Evolutionary conservation across 2,888 invertebrate genomes (phyloP).

Genomic region (Drosophila borborema): DNA sequence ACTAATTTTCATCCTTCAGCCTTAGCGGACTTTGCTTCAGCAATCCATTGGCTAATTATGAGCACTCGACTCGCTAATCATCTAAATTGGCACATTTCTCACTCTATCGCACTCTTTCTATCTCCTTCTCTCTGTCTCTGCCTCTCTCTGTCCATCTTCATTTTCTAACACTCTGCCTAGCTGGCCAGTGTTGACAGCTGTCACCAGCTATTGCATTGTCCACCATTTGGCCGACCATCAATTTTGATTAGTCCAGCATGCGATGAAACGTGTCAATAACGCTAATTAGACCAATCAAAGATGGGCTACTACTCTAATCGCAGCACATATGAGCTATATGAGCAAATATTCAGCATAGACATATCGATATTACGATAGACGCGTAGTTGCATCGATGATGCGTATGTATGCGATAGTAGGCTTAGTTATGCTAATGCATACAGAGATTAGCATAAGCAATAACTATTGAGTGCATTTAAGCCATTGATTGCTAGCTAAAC

Average conservation of each 20-base stretch:
- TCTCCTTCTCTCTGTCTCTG: background rate
- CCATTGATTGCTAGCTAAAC: background rate
- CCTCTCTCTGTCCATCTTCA: background rate
- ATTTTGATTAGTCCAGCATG: conserved; percentile 66
- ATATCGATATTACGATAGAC: conserved; percentile 6
- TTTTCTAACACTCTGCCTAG: conserved; percentile 3
- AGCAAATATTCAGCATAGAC: background rate
- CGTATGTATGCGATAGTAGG: too few relatives aligned
- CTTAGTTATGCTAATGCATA: too few relatives aligned
- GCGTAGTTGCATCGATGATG: too few relatives aligned
- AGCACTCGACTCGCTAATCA: conserved; percentile 57
- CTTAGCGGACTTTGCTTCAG: background rate
- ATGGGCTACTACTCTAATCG: background rate
- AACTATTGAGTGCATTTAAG: background rate
- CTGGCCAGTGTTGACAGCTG: conserved; percentile 68
- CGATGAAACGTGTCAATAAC: conserved; percentile 54
- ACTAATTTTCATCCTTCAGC: background rate
- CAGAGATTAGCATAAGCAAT: too few relatives aligned
- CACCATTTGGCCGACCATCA: conserved; percentile 51
- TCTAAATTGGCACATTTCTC: conserved; percentile 36
- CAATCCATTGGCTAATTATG: conserved; percentile 49
- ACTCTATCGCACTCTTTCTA: background rate
- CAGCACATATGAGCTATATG: conserved; percentile 2
- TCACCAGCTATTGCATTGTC: conserved; percentile 49
- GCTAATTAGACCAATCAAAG: conserved; percentile 53